These are phyloP conservation scores for Drosophila dives DNA, from an alignment of 2,888 invertebrate species.

Conservation along the genomic window DNA sequence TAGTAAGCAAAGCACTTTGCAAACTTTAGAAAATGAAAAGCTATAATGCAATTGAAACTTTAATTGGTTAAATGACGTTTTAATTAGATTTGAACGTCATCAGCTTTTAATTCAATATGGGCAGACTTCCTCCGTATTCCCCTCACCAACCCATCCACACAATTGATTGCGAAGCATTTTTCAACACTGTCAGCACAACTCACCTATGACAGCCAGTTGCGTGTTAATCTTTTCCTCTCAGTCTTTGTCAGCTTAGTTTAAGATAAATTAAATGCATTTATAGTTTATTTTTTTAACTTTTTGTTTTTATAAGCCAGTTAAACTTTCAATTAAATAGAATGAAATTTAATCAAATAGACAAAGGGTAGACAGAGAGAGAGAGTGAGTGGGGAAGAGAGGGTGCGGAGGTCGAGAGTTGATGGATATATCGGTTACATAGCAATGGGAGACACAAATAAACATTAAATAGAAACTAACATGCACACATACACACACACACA, in stretches of 20 bases:
- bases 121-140: neutral
- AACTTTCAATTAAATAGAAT: conserved; percentile 73
- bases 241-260: neutral
- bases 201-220: neutral
- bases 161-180: neutral
- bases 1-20: neutral
- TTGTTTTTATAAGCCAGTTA: conserved; percentile 34
- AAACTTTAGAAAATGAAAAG: neutral
- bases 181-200: conserved; percentile 4
- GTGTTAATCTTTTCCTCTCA: neutral
- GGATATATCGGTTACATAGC: conserved; percentile 42
- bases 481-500: conserved; percentile 3
- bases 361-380: neutral
- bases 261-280: conserved; percentile 51
- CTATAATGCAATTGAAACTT: neutral
- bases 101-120: neutral
- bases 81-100: neutral
- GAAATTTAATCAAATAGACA: conserved; percentile 68
- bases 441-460: conserved; percentile 60
- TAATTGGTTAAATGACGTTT: neutral
- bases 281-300: conserved; percentile 3
- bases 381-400: neutral
- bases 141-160: neutral
- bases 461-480: conserved; percentile 40
- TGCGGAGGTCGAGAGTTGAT: neutral